These are phyloP conservation scores for Patella depressa DNA, from an alignment of 2,888 invertebrate genomes.

Conservation along the genomic window DNA sequence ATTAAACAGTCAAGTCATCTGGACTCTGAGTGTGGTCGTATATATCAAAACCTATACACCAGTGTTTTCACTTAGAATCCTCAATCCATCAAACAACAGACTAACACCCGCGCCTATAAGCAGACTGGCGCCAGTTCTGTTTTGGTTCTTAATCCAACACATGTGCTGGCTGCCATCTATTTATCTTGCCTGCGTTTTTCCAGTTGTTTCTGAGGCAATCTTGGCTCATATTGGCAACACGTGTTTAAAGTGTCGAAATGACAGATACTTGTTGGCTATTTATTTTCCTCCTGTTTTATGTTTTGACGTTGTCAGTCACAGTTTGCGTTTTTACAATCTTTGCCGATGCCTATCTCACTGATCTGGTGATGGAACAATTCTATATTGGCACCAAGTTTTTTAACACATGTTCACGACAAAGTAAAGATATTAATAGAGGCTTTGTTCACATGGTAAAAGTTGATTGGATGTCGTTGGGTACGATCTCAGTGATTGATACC, in stretches of 20 bases:
- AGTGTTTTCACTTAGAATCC: slow-evolving; percentile 40
- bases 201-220: slow-evolving; percentile 24
- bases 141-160: slow-evolving; percentile 57
- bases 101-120: slow-evolving; percentile 44
- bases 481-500: too few species aligned
- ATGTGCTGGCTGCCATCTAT: slow-evolving; percentile 47
- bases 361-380: slow-evolving; percentile 1
- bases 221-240: slow-evolving; percentile 38
- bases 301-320: slow-evolving; percentile 22
- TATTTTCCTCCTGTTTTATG: slow-evolving; percentile 23
- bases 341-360: slow-evolving; percentile 6
- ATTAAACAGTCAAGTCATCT: slow-evolving; percentile 2
- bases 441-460: too few species aligned
- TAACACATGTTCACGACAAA: background rate
- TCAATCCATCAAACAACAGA: slow-evolving; percentile 37
- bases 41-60: slow-evolving; percentile 22
- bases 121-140: slow-evolving; percentile 54
- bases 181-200: slow-evolving; percentile 39
- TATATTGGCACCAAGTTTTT: slow-evolving; percentile 2
- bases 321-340: slow-evolving; percentile 22
- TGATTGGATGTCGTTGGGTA: too few species aligned
- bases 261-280: slow-evolving; percentile 30
- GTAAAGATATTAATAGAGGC: background rate
- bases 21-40: slow-evolving; percentile 9
- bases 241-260: slow-evolving; percentile 25